These are phyloP conservation scores for Hoplodrina ambigua DNA, from an alignment of 2,888 invertebrate species.

Conservation along the genomic window DNA sequence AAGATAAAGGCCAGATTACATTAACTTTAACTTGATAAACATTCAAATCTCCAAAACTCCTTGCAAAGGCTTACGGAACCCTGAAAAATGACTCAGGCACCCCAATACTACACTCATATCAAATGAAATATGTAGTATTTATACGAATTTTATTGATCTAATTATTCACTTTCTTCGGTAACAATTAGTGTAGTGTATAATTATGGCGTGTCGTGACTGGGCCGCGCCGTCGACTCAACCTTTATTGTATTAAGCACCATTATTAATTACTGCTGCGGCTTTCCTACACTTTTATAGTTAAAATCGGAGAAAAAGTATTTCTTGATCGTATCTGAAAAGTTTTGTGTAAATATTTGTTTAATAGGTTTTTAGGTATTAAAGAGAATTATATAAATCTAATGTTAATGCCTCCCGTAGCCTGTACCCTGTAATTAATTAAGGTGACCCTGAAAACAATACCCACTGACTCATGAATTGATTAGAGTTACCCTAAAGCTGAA, in stretches of 20 bases:
- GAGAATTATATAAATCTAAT: constrained; percentile 28
- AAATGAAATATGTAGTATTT: constrained; percentile 61
- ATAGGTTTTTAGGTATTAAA: constrained; percentile 32
- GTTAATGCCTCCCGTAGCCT: constrained; percentile 16
- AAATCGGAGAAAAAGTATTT: constrained; percentile 41
- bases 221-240: constrained; percentile 27
- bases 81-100: background rate
- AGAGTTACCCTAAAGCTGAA: no score
- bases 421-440: constrained; percentile 8
- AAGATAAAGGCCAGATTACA: no score
- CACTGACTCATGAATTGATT: no score
- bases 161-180: constrained; percentile 64
- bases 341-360: constrained; percentile 60
- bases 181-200: constrained; percentile 64
- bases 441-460: background rate
- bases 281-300: constrained; percentile 43
- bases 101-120: constrained; percentile 30
- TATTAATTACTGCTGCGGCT: constrained; percentile 60
- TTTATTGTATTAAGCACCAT: constrained; percentile 61
- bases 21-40: background rate
- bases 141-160: constrained; percentile 62
- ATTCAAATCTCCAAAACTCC: background rate
- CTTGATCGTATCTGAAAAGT: constrained; percentile 52
- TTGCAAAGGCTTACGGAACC: background rate
- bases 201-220: constrained; percentile 59